Conservation (phyloP, 2,113 vertebrate genomes). For the Notarius lentiginosus region DNA sequence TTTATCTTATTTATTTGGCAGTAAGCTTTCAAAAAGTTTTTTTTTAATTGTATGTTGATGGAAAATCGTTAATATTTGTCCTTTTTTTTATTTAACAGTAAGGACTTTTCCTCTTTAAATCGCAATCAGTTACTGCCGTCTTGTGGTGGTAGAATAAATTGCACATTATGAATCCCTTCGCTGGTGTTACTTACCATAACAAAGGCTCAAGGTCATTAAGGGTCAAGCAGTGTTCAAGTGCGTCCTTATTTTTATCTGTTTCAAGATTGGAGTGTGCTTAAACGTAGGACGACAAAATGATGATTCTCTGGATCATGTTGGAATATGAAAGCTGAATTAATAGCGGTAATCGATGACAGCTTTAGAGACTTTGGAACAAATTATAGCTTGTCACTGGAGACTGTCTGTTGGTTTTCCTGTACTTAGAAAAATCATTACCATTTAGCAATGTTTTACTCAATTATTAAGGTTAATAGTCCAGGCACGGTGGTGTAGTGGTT, state of each 20-base stretch:
- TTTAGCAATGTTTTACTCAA: not conserved
- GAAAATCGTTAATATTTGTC: not conserved
- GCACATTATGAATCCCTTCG: not conserved
- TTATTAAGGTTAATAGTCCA: not conserved
- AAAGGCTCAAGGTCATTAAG: not conserved
- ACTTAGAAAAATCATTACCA: not conserved
- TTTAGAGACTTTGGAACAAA: not conserved
- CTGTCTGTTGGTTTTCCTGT: not conserved
- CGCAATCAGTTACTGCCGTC: slow-evolving; percentile 19
- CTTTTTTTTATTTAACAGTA: too few species aligned
- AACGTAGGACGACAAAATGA: not conserved
- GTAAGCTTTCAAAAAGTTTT: not conserved
- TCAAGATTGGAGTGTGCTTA: not conserved
- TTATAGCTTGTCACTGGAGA: not conserved
- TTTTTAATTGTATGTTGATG: not conserved
- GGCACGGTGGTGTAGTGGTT: not conserved
- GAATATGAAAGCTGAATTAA: not conserved
- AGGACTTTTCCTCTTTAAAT: not conserved
- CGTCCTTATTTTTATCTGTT: not conserved
- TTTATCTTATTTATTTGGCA: not conserved
- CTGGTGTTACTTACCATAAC: not conserved
- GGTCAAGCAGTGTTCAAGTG: not conserved
- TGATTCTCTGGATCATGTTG: not conserved
- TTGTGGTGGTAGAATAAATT: slow-evolving; percentile 31
- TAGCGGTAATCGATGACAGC: not conserved